Evolutionary conservation across 2,113 vertebrate species (phyloP).

Genomic region (Notechis scutatus): DNA sequence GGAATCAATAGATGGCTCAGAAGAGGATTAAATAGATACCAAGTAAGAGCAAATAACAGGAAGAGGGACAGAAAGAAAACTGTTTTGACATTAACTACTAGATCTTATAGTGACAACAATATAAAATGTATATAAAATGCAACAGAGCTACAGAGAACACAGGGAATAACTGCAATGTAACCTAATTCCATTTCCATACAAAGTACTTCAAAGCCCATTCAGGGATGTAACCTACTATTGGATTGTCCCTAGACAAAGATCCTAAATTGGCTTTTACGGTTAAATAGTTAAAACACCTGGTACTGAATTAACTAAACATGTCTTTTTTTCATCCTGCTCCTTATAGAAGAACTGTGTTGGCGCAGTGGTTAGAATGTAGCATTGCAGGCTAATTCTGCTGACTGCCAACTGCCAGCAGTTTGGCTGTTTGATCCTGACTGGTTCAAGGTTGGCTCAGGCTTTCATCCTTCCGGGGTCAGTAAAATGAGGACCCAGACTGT

Average conservation of each 20-base stretch:
- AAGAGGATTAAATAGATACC: background rate
- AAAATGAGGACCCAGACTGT: background rate
- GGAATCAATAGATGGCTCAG: background rate
- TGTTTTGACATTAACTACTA: background rate
- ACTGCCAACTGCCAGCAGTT: background rate
- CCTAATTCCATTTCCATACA: background rate
- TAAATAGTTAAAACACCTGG: background rate
- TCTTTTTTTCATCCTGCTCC: background rate
- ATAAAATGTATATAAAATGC: background rate
- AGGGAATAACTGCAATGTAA: background rate
- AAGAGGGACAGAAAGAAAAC: background rate
- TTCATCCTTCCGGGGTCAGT: background rate
- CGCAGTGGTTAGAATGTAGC: background rate
- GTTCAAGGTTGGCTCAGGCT: background rate
- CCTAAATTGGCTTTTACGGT: background rate
- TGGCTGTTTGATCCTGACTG: background rate
- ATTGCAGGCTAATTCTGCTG: background rate
- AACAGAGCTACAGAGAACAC: background rate
- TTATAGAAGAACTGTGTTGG: background rate
- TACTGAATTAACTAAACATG: background rate
- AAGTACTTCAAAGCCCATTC: background rate
- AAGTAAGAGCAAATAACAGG: background rate
- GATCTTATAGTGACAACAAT: background rate
- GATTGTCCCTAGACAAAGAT: background rate
- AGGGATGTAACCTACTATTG: background rate